A percentile compares a stretch with the other conserved stretches of the same genome.
These are phyloP conservation scores for Bicyclus anynana DNA, from an alignment of 1,140 invertebrate species.

Conservation along the genomic window DNA sequence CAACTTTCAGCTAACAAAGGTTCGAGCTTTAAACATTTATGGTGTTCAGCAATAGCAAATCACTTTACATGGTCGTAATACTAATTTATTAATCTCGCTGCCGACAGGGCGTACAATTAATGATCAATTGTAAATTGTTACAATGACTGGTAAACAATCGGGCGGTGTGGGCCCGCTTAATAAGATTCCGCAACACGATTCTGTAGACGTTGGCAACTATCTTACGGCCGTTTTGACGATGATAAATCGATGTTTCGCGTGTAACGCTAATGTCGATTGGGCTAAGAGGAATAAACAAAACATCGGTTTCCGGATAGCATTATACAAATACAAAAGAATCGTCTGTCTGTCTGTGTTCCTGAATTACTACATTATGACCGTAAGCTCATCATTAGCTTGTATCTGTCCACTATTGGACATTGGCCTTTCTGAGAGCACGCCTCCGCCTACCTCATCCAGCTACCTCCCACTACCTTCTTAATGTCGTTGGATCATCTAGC, in stretches of 20 bases:
- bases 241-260: conserved; percentile 45
- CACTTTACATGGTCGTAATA: conserved; percentile 21
- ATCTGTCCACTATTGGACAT: too few relatives aligned
- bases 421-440: too few relatives aligned
- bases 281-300: conserved; percentile 1
- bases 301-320: neutral
- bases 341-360: too few relatives aligned
- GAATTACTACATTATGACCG: too few relatives aligned
- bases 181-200: conserved; percentile 58
- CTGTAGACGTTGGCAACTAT: conserved; percentile 43
- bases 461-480: too few relatives aligned
- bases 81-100: conserved; percentile 31
- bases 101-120: conserved; percentile 58
- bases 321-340: neutral
- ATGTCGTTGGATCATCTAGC: too few relatives aligned
- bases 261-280: neutral
- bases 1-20: conserved; percentile 8
- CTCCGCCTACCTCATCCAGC: too few relatives aligned
- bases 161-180: conserved; percentile 38
- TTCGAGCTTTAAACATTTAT: conserved; percentile 1
- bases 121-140: conserved; percentile 61
- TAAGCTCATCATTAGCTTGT: too few relatives aligned
- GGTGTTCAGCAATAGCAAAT: conserved; percentile 18
- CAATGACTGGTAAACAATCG: conserved; percentile 61
- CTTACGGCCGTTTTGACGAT: conserved; percentile 56